Conservation (phyloP, 2,797 vertebrate genomes). For the Liasis olivaceus region DNA sequence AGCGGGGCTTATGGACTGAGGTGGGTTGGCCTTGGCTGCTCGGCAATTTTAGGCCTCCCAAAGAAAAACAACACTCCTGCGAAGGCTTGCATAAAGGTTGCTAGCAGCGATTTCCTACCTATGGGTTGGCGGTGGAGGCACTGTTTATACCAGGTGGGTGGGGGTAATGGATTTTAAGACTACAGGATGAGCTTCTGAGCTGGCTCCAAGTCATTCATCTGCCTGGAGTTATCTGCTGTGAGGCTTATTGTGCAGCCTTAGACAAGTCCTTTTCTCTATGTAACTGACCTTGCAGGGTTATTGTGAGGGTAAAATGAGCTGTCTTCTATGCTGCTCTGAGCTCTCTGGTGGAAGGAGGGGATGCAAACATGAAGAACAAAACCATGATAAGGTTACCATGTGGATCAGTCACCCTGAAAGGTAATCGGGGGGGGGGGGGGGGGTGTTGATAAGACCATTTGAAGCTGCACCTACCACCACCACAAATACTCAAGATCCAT, state of each 20-base stretch:
- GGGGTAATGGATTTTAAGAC: neutral
- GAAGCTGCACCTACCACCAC: neutral
- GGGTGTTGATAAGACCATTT: neutral
- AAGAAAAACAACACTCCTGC: neutral
- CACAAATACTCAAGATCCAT: neutral
- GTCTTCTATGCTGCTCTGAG: neutral
- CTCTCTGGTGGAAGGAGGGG: neutral
- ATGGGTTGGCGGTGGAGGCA: too few species aligned
- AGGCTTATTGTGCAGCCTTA: neutral
- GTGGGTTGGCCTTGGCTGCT: neutral
- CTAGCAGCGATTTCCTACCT: neutral
- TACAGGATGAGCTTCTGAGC: neutral
- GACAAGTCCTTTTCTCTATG: neutral
- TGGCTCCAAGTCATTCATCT: neutral
- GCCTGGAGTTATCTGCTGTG: neutral
- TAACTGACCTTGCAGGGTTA: neutral
- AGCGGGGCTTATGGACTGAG: neutral
- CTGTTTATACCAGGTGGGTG: neutral
- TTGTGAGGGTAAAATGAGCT: neutral
- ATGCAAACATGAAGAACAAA: neutral
- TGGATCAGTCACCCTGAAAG: neutral
- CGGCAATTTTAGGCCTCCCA: neutral
- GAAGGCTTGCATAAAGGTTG: neutral
- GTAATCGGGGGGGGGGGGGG: too few species aligned
- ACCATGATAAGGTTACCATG: neutral